These are phyloP conservation scores for Solen grandis DNA, from an alignment of 1,140 invertebrate genomes.

Conservation along the genomic window DNA sequence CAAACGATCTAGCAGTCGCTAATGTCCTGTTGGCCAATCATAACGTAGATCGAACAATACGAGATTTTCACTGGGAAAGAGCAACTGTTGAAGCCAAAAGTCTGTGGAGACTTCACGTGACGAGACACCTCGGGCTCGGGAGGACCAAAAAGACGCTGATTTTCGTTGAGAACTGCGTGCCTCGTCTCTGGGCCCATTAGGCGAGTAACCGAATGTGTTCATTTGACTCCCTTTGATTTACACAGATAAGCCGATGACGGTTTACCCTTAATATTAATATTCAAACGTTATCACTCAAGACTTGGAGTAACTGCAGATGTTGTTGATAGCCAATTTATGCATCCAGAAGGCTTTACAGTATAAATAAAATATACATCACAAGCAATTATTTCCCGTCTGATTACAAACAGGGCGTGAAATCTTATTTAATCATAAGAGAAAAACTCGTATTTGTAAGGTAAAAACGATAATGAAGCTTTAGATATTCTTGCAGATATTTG, in stretches of 20 bases:
- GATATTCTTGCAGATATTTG: conserved; percentile 6
- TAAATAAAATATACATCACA: no score
- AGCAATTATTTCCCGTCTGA: no score
- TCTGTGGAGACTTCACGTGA: neutral
- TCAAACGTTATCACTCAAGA: no score
- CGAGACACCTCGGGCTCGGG: neutral
- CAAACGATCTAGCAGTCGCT: conserved; percentile 1
- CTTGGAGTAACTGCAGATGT: no score
- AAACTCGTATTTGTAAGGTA: conserved; percentile 6
- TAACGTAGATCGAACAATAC: conserved; percentile 1
- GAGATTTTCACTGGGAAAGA: neutral
- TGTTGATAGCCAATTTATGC: no score
- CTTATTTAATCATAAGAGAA: no score
- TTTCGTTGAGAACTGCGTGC: neutral
- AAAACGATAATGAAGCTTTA: conserved; percentile 7
- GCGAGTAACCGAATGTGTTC: no score
- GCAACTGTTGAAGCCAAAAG: neutral
- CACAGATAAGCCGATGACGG: no score
- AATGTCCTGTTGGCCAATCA: conserved; percentile 44
- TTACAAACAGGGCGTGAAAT: no score
- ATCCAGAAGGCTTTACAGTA: no score
- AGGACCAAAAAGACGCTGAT: neutral
- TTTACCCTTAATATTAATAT: no score
- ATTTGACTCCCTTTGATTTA: no score
- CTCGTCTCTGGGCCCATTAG: neutral